Conservation (phyloP, 2,113 vertebrate genomes). For the Syngnathus scovelli region DNA sequence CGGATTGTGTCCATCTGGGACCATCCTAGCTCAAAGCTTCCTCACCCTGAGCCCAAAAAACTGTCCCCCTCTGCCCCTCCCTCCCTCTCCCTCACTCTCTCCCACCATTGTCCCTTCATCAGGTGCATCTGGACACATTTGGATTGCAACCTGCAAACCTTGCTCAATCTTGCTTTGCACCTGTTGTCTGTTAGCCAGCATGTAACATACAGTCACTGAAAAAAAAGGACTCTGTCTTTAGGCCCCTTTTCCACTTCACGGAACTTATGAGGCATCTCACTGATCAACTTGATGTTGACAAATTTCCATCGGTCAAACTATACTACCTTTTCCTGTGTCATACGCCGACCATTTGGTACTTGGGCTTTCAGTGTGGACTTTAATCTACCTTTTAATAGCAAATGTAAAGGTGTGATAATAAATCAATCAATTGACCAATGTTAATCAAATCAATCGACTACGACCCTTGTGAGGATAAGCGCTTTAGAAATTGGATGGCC, state of each 20-base stretch:
- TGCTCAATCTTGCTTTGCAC: not conserved
- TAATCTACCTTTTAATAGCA: too few relatives aligned
- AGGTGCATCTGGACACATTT: conserved; percentile 18
- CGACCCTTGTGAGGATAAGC: too few relatives aligned
- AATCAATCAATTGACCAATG: too few relatives aligned
- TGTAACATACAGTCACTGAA: not conserved
- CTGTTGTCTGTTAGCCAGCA: not conserved
- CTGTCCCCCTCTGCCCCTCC: conserved; percentile 13
- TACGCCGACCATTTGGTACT: too few relatives aligned
- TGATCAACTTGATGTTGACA: not conserved
- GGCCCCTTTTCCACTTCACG: not conserved
- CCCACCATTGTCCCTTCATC: conserved; percentile 20
- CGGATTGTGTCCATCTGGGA: conserved; percentile 67
- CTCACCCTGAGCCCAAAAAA: conserved; percentile 64
- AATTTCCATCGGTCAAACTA: too few relatives aligned
- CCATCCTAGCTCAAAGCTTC: conserved; percentile 63
- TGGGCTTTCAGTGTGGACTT: too few relatives aligned
- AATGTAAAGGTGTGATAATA: too few relatives aligned
- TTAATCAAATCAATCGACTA: too few relatives aligned
- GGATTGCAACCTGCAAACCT: conserved; percentile 16
- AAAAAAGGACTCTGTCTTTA: not conserved
- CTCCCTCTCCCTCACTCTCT: conserved; percentile 9
- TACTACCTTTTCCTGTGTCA: too few relatives aligned
- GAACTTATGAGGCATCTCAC: not conserved
- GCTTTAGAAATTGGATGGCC: too few relatives aligned